Evolutionary conservation across 2,113 vertebrate genomes (phyloP), one percentile per base, ranked within the genome.

Genomic region (Elephas maximus): DNA sequence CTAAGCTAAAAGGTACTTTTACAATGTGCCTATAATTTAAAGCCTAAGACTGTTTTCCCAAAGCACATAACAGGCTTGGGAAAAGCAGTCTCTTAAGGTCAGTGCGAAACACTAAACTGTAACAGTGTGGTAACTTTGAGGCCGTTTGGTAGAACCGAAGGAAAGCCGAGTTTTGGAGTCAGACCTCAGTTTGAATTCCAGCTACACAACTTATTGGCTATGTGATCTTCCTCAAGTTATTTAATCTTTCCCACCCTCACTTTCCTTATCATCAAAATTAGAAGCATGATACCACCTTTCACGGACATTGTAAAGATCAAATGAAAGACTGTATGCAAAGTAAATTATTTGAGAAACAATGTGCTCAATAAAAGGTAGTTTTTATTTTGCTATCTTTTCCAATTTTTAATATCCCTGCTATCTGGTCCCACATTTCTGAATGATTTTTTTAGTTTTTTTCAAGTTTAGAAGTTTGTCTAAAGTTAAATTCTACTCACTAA

Each of bases 401-500:
- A 97, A 92, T 95, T 41, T 93, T 95, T 63, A 92, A 62, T 69
- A 92, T 69, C 48, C 8, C 11, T 89, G 57, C 30, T 80, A 3
- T 18, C 81, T 87, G 37, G 21, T 90, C 48, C 80, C 69, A 90
- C 74, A 48, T 48, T 95, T 76, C 74, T 91, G 94, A 73, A 85
- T 90, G 94, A 73, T 88, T 90, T 93, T 93, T 77, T 5, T 53
- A 87, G 18, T 41, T 76, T 81, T 80, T 90, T 62, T 41, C 26
- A 73, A 37, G 20, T 91, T 92, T 92, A 67, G 33, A 23, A 74
- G 44, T 88, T 87, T 93, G 44, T 67, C 71, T 82, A 93, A 92
- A 79, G 51, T 73, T 89, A 90, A 88, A 88, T 86, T 96, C 71
- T 88, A 96, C n/a, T 87, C 63, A 63, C 28, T 92, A 88, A 88